Conservation (phyloP, 2,113 vertebrate genomes). For the Axis porcinus region DNA sequence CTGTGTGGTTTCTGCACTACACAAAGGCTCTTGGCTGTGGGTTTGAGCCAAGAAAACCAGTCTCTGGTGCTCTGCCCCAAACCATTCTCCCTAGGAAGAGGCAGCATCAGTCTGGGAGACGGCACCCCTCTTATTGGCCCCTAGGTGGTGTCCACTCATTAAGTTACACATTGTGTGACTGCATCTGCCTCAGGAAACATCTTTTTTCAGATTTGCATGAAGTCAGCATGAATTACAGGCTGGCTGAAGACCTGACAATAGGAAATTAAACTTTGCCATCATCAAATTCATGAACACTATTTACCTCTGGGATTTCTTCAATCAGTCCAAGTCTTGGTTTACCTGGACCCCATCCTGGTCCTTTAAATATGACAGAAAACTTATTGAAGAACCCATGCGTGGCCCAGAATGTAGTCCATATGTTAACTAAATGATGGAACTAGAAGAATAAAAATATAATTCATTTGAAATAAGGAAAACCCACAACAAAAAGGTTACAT, state of each 20-base stretch:
- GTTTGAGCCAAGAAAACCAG: not conserved
- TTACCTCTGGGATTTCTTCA: slow-evolving; percentile 87
- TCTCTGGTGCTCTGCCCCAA: not conserved
- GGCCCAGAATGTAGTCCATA: slow-evolving; percentile 85
- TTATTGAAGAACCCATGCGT: slow-evolving; percentile 86
- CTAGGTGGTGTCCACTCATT: not conserved
- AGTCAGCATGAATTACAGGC: not conserved
- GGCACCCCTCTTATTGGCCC: not conserved
- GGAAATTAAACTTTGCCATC: slow-evolving; percentile 66
- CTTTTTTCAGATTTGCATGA: not conserved
- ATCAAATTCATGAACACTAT: slow-evolving; percentile 71
- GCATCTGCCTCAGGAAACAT: not conserved
- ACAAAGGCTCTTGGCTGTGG: not conserved
- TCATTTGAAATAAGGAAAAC: not conserved
- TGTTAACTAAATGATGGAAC: slow-evolving; percentile 85
- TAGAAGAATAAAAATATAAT: slow-evolving; percentile 68
- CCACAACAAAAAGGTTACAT: not conserved
- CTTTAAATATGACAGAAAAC: slow-evolving; percentile 89
- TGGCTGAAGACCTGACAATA: not conserved
- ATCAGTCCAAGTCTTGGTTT: slow-evolving; percentile 90
- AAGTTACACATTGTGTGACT: not conserved
- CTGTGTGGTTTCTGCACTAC: not conserved
- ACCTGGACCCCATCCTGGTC: slow-evolving; percentile 93
- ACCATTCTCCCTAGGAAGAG: not conserved
- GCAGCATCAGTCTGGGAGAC: not conserved